phyloP scores from a whole-genome alignment of 2,113 vertebrate genomes.

The Misgurnus mizolepis region DNA sequence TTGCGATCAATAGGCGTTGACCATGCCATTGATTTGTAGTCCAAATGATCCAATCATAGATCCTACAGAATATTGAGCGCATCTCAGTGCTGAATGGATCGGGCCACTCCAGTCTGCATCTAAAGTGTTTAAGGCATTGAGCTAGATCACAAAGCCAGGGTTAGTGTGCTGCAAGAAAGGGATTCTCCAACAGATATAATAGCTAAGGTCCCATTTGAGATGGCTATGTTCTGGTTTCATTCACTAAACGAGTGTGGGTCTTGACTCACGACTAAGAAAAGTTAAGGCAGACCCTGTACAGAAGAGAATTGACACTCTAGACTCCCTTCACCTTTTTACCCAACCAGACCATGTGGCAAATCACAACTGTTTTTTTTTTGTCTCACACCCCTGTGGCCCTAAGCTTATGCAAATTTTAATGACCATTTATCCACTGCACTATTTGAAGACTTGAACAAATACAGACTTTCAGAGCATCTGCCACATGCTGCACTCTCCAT shows the following conservation, averaged over 20 bases:
- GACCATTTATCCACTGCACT: not conserved
- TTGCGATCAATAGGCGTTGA: conserved; percentile 33
- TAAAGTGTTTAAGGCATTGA: conserved; percentile 4
- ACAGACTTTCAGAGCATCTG: too few relatives aligned
- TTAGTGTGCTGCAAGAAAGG: not conserved
- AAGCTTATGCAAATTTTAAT: not conserved
- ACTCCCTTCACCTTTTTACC: not conserved
- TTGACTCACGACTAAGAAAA: not conserved
- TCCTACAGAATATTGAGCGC: conserved; percentile 37
- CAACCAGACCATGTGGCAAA: not conserved
- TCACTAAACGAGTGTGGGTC: not conserved
- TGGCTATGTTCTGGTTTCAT: not conserved
- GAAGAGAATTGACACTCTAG: not conserved
- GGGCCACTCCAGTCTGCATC: conserved; percentile 13
- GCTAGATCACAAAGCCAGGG: not conserved
- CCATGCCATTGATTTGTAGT: conserved; percentile 39
- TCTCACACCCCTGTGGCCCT: not conserved
- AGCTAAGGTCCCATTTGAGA: not conserved
- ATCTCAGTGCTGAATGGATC: conserved; percentile 24
- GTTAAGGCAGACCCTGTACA: not conserved
- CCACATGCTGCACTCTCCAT: too few relatives aligned
- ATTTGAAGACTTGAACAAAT: not conserved
- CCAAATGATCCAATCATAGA: conserved; percentile 43
- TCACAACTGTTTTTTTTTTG: not conserved
- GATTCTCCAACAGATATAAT: not conserved